Percentiles rank a stretch among this genome's conserved stretches.
These are phyloP conservation scores for Eurypyga helias DNA, from an alignment of 2,113 vertebrate species.

Conservation along the genomic window DNA sequence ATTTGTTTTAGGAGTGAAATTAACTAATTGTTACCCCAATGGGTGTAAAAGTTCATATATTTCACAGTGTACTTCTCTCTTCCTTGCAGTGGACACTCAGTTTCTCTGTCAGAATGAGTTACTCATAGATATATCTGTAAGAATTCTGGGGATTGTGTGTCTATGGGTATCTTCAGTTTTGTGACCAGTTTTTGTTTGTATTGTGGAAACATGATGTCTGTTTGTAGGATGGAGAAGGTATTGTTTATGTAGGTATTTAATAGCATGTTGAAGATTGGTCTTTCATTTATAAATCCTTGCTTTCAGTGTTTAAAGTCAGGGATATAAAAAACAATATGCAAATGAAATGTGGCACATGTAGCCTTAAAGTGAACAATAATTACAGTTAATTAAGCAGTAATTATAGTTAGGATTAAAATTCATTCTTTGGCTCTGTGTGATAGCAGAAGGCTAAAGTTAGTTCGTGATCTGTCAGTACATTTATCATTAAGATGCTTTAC, in stretches of 20 bases:
- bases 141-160: neutral
- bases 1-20: neutral
- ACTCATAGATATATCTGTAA: neutral
- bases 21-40: neutral
- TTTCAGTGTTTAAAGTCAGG: neutral
- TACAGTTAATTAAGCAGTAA: conserved; percentile 52
- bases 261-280: neutral
- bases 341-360: conserved; percentile 1
- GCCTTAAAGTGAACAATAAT: conserved; percentile 46
- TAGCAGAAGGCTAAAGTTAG: conserved; percentile 33
- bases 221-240: neutral
- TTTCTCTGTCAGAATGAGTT: neutral
- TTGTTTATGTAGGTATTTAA: neutral
- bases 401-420: conserved; percentile 45
- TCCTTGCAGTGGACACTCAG: neutral
- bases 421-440: conserved; percentile 9
- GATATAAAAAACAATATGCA: neutral
- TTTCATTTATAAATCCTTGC: neutral
- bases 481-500: conserved; percentile 27
- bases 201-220: neutral
- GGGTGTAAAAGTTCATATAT: neutral
- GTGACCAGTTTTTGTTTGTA: neutral
- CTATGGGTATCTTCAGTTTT: neutral
- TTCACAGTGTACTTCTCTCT: neutral
- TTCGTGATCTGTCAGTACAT: conserved; percentile 23